Evolutionary conservation across 2,797 vertebrate species (phyloP).

Genomic region (Cryptoprocta ferox): DNA sequence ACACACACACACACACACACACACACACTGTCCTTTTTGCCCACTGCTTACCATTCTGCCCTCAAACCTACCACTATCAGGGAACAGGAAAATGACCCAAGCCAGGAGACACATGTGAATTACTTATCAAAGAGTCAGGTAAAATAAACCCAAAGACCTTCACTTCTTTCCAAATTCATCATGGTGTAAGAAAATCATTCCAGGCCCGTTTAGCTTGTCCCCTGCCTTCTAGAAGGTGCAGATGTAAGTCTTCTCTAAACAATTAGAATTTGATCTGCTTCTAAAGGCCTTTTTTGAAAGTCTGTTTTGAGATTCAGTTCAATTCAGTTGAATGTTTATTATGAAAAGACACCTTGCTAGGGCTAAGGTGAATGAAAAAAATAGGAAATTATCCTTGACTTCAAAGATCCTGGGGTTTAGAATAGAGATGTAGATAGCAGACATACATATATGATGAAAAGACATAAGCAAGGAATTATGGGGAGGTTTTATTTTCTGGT

Average conservation of each 20-base stretch:
- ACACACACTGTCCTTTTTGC: not conserved
- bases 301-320: not conserved
- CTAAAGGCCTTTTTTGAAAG: not conserved
- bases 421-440: not conserved
- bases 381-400: not conserved
- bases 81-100: not conserved
- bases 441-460: not conserved
- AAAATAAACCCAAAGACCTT: not conserved
- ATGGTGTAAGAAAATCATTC: not conserved
- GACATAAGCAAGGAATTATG: not conserved
- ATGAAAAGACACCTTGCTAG: not conserved
- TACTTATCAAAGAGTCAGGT: not conserved
- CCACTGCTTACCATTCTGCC: not conserved
- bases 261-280: not conserved
- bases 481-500: slow-evolving; percentile 15
- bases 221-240: not conserved
- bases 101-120: not conserved
- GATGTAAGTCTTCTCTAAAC: not conserved
- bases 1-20: not conserved
- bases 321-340: not conserved
- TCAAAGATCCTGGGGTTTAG: not conserved
- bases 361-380: not conserved
- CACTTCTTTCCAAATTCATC: not conserved
- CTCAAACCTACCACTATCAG: not conserved
- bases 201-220: not conserved